phyloP scores from a whole-genome alignment of 2,113 vertebrate species.

The Paedocypris sp. region DNA sequence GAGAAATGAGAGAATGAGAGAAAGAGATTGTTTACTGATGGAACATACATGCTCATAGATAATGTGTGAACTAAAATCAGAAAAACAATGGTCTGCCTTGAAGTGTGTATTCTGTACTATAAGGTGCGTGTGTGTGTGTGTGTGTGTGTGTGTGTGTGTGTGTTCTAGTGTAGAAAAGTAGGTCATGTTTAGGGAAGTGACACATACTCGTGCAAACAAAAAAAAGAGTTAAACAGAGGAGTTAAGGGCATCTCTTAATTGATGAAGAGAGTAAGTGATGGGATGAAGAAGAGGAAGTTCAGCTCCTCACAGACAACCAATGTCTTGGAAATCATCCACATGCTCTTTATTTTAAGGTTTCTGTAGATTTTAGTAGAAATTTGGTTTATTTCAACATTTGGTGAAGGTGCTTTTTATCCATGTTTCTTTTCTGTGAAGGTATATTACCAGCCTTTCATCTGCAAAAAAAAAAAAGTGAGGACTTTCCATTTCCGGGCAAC shows the following conservation, averaged over 20 bases:
- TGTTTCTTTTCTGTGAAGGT: no score
- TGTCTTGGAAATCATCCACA: constrained; percentile 42
- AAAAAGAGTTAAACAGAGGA: constrained; percentile 56
- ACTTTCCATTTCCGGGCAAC: constrained; percentile 37
- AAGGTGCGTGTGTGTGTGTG: constrained; percentile 4
- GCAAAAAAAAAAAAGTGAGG: constrained; percentile 34
- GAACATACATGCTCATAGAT: constrained; percentile 1
- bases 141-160: constrained; percentile 7
- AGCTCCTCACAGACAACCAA: constrained; percentile 21
- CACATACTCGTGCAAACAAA: constrained; percentile 59
- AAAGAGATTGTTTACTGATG: constrained; percentile 17
- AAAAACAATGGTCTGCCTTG: constrained; percentile 24
- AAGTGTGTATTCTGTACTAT: constrained; percentile 18
- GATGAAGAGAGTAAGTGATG: no score
- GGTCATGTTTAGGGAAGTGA: constrained; percentile 62
- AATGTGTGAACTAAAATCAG: background rate
- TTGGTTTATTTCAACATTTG: constrained; percentile 29
- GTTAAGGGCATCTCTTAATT: constrained; percentile 50
- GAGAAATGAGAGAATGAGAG: no score
- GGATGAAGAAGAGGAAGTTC: constrained; percentile 34
- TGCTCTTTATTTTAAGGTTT: constrained; percentile 30
- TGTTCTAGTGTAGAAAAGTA: constrained; percentile 49
- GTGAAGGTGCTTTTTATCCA: constrained; percentile 25
- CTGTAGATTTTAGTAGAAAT: constrained; percentile 8
- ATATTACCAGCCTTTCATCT: constrained; percentile 54